Base-by-base conservation (phyloP, 1,140 invertebrate genomes). In the Tribolium castaneum region DNA sequence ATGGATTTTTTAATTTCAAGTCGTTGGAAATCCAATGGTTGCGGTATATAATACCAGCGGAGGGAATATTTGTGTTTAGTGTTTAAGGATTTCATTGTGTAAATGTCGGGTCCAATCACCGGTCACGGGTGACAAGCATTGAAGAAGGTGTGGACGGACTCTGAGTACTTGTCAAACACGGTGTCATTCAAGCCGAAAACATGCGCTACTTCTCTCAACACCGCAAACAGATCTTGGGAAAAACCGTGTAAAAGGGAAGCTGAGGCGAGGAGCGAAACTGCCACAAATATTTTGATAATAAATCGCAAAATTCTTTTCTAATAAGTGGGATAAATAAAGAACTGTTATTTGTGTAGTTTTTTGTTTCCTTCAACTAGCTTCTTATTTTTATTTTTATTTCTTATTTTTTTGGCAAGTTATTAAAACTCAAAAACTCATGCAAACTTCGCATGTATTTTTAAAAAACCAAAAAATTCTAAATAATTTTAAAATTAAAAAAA, bases 131-230 rank as follows among this genome's bases (percentile, higher is more conserved):
- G 80, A 81, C 80, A 81, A 72, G 75, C 78, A 81, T 81, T 81
- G 78, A 78, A 39, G 75, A 76, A 81, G 80, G 80, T 81, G 80
- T 80, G 80, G 80, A 81, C 80, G 76, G 78, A 73, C 71, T 70
- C 51, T 72, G 76, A 81, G 80, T 80, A 81, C 80, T 75, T 81
- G 80, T 81, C 80, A 81, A 81, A 81, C 80, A 81, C 75, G 70
- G 71, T 76, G 80, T 81, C 80, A 80, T 39, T 73, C 71, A 73
- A 73, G 50, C 49, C 22, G 71, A 54, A 73, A 73, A 73, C 59
- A 66, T 66, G 59, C 59, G 30, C 59, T 22, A 66, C 59, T 66
- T 66, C 59, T 66, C 59, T 66, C 35, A 35, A 66, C 34, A 66
- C 59, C 59, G 59, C 59, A 66, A 66, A 66, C 59, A 66, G 59